Evolutionary conservation across 2,113 vertebrate species (phyloP), one percentile per base, ranked within the genome.

Genomic region (Nansenia antarctica): DNA sequence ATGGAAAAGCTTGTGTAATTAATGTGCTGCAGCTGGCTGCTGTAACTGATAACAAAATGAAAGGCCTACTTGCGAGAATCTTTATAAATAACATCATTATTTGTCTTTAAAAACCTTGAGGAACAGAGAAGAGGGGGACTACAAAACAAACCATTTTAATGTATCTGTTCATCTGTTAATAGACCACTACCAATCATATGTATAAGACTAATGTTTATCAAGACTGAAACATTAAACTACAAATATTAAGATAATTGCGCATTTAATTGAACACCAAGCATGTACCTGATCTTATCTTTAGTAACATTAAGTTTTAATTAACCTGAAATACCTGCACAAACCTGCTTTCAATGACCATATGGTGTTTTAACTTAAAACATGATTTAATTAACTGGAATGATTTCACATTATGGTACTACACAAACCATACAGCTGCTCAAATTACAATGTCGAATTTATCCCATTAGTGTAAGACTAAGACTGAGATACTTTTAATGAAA

Each of bases 331-430:
- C 75, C 67, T 78, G 76, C 69, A 69, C 47, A 61, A 52, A 37
- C 61, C 39, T 18, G 67, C 70, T 74, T 77, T 69, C 67, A 70
- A 76, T 73, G 70, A 87, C 72, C 87, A 85, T 72, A 81, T 87
- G 82, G 67, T 70, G 61, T 31, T 59, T 49, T 67, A 82, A 71
- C 69, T 73, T 78, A 57, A 29, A 45, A 68, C 68, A 12, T 55
- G n/a, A 57, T 73, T 76, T 82, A 55, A 84, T 85, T 79, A 80
- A 69, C 59, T 77, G 65, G 30, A 76, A 66, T 80, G 61, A 77
- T 76, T 79, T 79, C 64, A 64, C 66, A 60, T 75, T 71, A 61
- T 54, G n/a, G 45, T 60, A 22, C 69, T 27, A 26, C 69, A 65
- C 32, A 60, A 58, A 26, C 70, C 47, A 76, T 71, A 67, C 84